These are phyloP conservation scores for Theretra japonica DNA, from an alignment of 2,888 invertebrate species.

Conservation along the genomic window DNA sequence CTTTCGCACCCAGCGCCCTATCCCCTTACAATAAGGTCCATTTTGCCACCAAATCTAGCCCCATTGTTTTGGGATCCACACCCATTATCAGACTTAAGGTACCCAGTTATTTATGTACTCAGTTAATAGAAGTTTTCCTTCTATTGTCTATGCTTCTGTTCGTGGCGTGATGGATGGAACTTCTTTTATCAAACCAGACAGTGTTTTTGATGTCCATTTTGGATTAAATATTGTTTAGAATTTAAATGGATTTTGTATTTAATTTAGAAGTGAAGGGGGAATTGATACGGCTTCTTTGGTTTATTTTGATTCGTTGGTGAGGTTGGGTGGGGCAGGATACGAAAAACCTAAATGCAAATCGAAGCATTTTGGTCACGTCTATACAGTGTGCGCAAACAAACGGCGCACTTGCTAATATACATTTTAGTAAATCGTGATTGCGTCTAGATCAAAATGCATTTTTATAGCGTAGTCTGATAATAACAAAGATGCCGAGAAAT, in stretches of 20 bases:
- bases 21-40: slow-evolving; percentile 37
- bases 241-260: slow-evolving; percentile 1
- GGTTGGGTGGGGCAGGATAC: too few relatives aligned
- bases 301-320: too few relatives aligned
- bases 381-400: too few relatives aligned
- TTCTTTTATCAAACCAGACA: slow-evolving; percentile 35
- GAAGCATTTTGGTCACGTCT: too few relatives aligned
- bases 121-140: slow-evolving; percentile 39
- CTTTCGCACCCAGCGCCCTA: slow-evolving; percentile 30
- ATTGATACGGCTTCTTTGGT: too few relatives aligned
- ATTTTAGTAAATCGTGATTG: too few relatives aligned
- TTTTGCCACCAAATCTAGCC: slow-evolving; percentile 28
- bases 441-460: too few relatives aligned
- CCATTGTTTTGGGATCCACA: slow-evolving; percentile 37
- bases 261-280: too few relatives aligned
- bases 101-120: slow-evolving; percentile 44
- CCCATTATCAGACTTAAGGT: slow-evolving; percentile 32
- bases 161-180: slow-evolving; percentile 33
- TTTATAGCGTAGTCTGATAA: too few relatives aligned
- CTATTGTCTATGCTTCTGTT: slow-evolving; percentile 33
- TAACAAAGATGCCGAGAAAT: too few relatives aligned
- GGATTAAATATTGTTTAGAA: slow-evolving; percentile 21
- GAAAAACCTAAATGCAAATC: too few relatives aligned
- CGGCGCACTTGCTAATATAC: too few relatives aligned
- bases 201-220: slow-evolving; percentile 28